These are phyloP conservation scores for Nomada ferruginata DNA, from an alignment of 2,888 invertebrate genomes.

Conservation along the genomic window DNA sequence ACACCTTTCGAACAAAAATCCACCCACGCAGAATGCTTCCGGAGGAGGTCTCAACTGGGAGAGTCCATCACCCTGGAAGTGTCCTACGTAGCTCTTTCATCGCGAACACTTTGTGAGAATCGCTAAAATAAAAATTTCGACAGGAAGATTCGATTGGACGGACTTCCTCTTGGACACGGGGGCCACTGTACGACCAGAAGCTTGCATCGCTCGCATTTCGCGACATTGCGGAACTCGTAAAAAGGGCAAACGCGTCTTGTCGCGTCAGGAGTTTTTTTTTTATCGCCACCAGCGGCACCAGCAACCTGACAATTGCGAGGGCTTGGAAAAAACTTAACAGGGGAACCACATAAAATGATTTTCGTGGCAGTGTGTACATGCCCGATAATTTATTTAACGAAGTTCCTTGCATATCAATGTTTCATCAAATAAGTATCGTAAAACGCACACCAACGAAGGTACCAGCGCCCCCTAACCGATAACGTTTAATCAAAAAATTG, in stretches of 20 bases:
- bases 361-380: too few species aligned
- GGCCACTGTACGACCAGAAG: constrained; percentile 7
- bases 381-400: too few species aligned
- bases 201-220: constrained; percentile 58
- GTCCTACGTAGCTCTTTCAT: neutral
- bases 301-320: constrained; percentile 46
- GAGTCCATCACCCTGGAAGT: neutral
- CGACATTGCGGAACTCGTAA: constrained; percentile 59
- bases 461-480: too few species aligned
- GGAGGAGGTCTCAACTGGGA: neutral
- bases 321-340: constrained; percentile 31
- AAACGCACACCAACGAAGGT: too few species aligned
- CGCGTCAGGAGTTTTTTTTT: constrained; percentile 47
- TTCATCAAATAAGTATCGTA: neutral
- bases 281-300: constrained; percentile 6
- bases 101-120: neutral
- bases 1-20: neutral
- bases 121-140: constrained; percentile 21
- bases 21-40: neutral
- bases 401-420: neutral
- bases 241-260: constrained; percentile 44
- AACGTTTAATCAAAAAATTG: neutral
- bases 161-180: neutral
- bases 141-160: constrained; percentile 10
- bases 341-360: too few species aligned